A percentile compares a stretch with the other conserved stretches of the same genome.
Evolutionary conservation across 1,140 invertebrate genomes (phyloP).

Genomic region (Platyscapa corneri): DNA sequence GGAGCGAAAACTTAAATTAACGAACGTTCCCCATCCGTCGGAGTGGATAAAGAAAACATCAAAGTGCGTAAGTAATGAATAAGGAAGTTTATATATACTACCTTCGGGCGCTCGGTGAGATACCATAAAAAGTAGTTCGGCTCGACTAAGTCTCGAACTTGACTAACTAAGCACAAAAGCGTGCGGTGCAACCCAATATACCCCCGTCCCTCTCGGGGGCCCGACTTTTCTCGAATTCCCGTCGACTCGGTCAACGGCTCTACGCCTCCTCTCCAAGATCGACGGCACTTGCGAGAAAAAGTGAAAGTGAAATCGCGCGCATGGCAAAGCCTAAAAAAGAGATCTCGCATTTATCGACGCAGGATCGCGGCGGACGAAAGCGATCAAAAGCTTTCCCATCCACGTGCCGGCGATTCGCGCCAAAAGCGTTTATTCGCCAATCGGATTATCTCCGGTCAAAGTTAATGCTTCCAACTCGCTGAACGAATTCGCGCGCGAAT

Average conservation of each 20-base stretch:
- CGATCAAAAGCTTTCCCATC: too few relatives aligned
- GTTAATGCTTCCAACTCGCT: too few relatives aligned
- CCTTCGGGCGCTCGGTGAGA: background rate
- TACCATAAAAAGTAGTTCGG: background rate
- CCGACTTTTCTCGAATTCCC: background rate
- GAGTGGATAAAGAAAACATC: background rate
- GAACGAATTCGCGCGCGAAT: too few relatives aligned
- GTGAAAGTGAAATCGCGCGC: constrained; percentile 26
- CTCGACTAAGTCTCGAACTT: background rate
- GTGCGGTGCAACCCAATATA: too few relatives aligned
- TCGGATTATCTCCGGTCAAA: too few relatives aligned
- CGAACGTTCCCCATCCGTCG: background rate
- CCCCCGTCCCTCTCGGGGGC: too few relatives aligned
- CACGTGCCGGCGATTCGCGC: too few relatives aligned
- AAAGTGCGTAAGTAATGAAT: background rate
- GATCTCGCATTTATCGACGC: background rate
- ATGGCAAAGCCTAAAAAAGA: background rate
- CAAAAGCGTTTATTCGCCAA: too few relatives aligned
- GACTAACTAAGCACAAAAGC: background rate
- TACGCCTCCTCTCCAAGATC: too few relatives aligned
- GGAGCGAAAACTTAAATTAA: too few relatives aligned
- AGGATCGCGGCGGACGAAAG: background rate
- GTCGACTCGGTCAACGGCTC: too few relatives aligned
- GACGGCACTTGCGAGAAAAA: background rate
- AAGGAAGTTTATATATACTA: background rate